Evolutionary conservation across 2,113 vertebrate species (phyloP), one percentile per base, ranked within the genome.

Genomic region (Gasterosteus aculeatus): DNA sequence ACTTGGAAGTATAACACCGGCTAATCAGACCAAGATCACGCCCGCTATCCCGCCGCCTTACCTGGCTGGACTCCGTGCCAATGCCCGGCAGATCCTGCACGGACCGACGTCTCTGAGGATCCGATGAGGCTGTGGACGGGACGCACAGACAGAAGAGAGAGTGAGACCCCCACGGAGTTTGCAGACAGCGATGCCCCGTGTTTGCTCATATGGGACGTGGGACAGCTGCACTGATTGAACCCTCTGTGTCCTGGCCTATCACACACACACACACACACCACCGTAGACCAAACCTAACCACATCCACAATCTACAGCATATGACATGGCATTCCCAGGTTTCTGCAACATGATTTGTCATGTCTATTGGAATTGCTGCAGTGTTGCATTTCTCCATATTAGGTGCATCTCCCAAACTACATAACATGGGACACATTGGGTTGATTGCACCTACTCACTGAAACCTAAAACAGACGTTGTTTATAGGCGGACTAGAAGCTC

Each of bases 21-120:
- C 19, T 39, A 8, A 35, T 33, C 15, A 12, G 58, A 31, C 15
- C 35, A 19, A 19, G 7, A 29, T n/a, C 15, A 1, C 10, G 4
- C 18, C 42, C n/a, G 4, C 7, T 6, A 10, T 59, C 3, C 7
- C 4, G 10, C 10, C 29, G 39, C 46, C 64, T 95, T 96, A 99
- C 98, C 96, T 98, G 98, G 93, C 93, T 96, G 89, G 97, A 94
- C 82, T 99, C 98, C 70, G 95, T 95, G 88, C 95, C 93, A 87
- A 96, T 91, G 82, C 94, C 94, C 58, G 95, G 95, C 72, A 99
- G 95, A 82, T 99, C 98, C 94, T 99, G 98, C 77, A 99, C 94
- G 65, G 98, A 99, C 87, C 96, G 97, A 59, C 97, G 96, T 90
- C 98, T 96, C 93, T 97, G 96, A 67, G 96, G 92, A 70, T 98